Conservation (phyloP, 2,797 vertebrate genomes). For the Neosilurus mollespiculum region DNA sequence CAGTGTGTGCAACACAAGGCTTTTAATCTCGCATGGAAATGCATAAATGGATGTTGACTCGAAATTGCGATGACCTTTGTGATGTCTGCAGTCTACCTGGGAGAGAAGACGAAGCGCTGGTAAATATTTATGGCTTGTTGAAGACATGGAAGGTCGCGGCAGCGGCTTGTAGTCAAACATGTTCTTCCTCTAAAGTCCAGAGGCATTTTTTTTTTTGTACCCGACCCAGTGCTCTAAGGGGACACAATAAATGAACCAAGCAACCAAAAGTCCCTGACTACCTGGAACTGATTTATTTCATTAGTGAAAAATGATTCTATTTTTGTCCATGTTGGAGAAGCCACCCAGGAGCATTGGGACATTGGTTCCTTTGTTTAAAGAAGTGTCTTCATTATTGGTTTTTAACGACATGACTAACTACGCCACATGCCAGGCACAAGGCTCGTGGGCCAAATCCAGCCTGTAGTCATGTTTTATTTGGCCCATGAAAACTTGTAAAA, state of each 20-base stretch:
- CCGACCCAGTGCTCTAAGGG: background rate
- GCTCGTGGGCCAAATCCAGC: background rate
- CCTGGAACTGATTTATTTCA: conserved; percentile 23
- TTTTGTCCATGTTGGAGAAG: background rate
- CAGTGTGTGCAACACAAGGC: conserved; percentile 1
- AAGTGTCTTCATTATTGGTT: background rate
- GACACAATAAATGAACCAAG: conserved; percentile 17
- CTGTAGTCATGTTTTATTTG: background rate
- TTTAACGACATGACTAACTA: background rate
- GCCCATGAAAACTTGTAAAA: background rate
- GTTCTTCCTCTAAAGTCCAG: conserved; percentile 45
- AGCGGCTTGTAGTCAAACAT: conserved; percentile 62
- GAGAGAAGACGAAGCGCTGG: conserved; percentile 56
- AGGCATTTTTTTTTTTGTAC: conserved; percentile 40
- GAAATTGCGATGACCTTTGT: conserved; percentile 55
- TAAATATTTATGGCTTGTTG: conserved; percentile 76
- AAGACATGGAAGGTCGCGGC: conserved; percentile 73
- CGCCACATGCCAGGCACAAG: background rate
- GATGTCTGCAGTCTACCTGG: conserved; percentile 49
- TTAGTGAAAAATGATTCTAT: background rate
- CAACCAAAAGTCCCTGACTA: conserved; percentile 8
- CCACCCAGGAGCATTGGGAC: too few relatives aligned
- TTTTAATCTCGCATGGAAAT: conserved; percentile 53
- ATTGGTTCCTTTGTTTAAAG: background rate
- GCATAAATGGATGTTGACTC: conserved; percentile 58